Base-by-base conservation (phyloP, 2,797 vertebrate species). In the Chelmon rostratus region DNA sequence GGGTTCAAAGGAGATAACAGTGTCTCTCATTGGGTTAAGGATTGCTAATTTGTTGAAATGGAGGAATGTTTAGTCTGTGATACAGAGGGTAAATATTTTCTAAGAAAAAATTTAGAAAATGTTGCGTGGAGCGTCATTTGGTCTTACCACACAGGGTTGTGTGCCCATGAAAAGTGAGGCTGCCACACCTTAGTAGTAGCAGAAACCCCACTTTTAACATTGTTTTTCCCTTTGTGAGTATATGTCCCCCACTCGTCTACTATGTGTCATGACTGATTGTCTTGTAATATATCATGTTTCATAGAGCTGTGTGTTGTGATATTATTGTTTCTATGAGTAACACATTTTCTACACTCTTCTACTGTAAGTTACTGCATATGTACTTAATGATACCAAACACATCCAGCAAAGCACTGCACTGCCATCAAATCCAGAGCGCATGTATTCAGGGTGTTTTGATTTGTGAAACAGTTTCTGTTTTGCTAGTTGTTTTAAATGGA, bases 401-500 rank as follows among this genome's bases (percentile, higher is more conserved):
- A 10, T 61, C 8, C 23, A 58, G 11, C 6, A 33, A 6, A 65
- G 21, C 15, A 35, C 37, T 49, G 23, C 40, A 12, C 18, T 12
- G 18, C 65, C 21, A 50, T 65, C 5, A 37, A 53, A 53, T 47
- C 37, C 54, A 46, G 21, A 64, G 52, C 23, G 44, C 21, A 54
- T 25, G 12, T 28, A n/a, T 53, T 67, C 3, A 38, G 10, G 25
- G 46, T 74, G 21, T 61, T 80, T 53, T 25, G 49, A 68, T 49
- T 53, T 76, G 15, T 57, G 12, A 53, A 4, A n/a, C 0, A 0
- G 8, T 63, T 79, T 78, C 46, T 58, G 28, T 70, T 77, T 57
- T 70, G n/a, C 8, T 38, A 44, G 21, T 64, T 65, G 19, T 73
- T 72, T 73, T 50, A 21, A 78, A 23, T 18, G 25, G 21, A 35